Conservation (phyloP, 1,140 invertebrate genomes). For the Pachypsylla venusta region DNA sequence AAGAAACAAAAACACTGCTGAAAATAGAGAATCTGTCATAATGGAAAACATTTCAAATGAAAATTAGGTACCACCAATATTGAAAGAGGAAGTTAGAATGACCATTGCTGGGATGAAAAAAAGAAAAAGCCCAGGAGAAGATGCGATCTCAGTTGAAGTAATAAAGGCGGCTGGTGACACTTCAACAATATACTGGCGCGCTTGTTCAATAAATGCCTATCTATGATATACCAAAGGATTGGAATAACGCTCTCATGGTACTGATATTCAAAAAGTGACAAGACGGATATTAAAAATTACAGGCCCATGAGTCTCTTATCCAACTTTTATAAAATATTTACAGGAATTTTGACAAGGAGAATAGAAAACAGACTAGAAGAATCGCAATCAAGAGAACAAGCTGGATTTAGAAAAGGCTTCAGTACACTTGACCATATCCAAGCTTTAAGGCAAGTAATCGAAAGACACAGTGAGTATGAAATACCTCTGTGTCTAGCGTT, state of each 20-base stretch:
- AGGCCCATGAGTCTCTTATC: conserved; percentile 27
- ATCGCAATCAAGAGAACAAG: conserved; percentile 27
- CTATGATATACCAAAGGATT: conserved; percentile 22
- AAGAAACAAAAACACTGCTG: no score
- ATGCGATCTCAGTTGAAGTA: conserved; percentile 7
- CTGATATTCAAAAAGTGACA: conserved; percentile 26
- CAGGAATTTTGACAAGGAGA: conserved; percentile 21
- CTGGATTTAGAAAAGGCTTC: conserved; percentile 27
- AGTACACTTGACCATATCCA: conserved; percentile 17
- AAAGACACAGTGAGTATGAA: conserved; percentile 15
- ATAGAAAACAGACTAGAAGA: conserved; percentile 22
- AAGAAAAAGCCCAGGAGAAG: conserved; percentile 11
- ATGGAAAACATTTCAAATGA: not conserved
- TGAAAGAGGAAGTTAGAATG: not conserved
- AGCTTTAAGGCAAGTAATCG: conserved; percentile 11
- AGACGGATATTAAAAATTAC: conserved; percentile 25
- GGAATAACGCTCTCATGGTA: conserved; percentile 25
- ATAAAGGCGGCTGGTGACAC: not conserved
- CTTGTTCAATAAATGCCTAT: conserved; percentile 10
- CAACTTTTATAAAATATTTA: conserved; percentile 24
- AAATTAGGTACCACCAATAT: not conserved
- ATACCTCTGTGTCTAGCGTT: conserved; percentile 6
- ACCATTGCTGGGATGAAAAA: not conserved
- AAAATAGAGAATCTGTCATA: no score
- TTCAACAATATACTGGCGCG: not conserved